Percentiles rank a stretch among this genome's conserved stretches.
These are phyloP conservation scores for Dusona sp. DNA, from an alignment of 2,888 invertebrate species.

Conservation along the genomic window DNA sequence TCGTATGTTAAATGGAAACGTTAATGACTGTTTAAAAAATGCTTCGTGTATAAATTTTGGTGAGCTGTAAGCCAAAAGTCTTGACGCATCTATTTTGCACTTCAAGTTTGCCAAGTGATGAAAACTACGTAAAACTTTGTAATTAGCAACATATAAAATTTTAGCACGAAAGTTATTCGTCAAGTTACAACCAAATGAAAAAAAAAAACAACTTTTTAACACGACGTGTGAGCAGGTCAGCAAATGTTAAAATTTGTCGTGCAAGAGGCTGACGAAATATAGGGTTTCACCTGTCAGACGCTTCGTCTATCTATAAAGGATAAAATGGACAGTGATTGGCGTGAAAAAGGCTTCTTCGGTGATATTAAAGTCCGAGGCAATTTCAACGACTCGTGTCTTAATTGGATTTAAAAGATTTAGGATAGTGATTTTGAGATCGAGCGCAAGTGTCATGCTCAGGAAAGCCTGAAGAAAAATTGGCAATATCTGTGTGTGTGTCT, in stretches of 20 bases:
- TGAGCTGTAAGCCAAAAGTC: too few species aligned
- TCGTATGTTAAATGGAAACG: too few species aligned
- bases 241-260: neutral
- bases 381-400: slow-evolving; percentile 50
- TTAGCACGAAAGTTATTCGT: neutral
- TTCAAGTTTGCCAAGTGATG: too few species aligned
- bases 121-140: neutral
- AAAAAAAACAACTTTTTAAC: neutral
- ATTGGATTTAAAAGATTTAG: slow-evolving; percentile 62
- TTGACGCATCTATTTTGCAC: too few species aligned
- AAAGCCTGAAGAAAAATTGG: slow-evolving; percentile 53
- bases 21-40: too few species aligned
- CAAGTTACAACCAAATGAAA: neutral
- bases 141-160: too few species aligned
- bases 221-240: neutral
- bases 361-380: slow-evolving; percentile 48
- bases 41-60: too few species aligned
- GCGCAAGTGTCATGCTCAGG: slow-evolving; percentile 43
- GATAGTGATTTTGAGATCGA: slow-evolving; percentile 43
- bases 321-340: slow-evolving; percentile 60
- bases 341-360: slow-evolving; percentile 51
- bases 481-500: slow-evolving; percentile 5
- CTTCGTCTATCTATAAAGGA: slow-evolving; percentile 37
- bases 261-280: neutral
- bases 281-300: slow-evolving; percentile 55